phyloP scores from a whole-genome alignment of 92 coral and sea anemone genomes.

The Ricordea florida region DNA sequence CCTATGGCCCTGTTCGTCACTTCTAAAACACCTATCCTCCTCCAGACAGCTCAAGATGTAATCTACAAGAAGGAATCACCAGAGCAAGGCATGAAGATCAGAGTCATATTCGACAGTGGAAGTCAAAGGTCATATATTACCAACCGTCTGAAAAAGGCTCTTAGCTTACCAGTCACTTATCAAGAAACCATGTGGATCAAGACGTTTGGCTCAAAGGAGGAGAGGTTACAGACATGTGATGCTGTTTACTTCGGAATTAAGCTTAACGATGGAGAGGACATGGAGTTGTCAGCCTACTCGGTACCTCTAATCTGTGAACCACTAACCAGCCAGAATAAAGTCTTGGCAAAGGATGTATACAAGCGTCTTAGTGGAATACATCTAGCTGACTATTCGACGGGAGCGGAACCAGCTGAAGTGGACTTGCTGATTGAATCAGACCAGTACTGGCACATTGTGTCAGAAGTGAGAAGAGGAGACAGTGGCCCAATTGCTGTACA shows the following conservation, averaged over 20 bases:
- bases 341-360: not conserved
- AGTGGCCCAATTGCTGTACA: conserved; percentile 48
- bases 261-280: conserved; percentile 10
- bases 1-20: not conserved
- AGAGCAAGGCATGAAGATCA: not conserved
- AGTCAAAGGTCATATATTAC: conserved; percentile 48
- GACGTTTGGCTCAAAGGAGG: conserved; percentile 49
- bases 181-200: conserved; percentile 39
- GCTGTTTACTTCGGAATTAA: not conserved
- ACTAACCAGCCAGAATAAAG: not conserved
- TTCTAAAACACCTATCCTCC: conserved; percentile 19
- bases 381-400: not conserved
- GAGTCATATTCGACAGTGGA: conserved; percentile 55
- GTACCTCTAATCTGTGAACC: not conserved
- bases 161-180: conserved; percentile 1
- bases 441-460: conserved; percentile 19
- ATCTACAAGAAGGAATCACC: not conserved
- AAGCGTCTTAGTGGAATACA: not conserved
- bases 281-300: not conserved
- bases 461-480: conserved; percentile 26
- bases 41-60: conserved; percentile 34
- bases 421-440: conserved; percentile 23
- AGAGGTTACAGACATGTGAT: conserved; percentile 8
- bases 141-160: not conserved
- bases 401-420: conserved; percentile 11